These are phyloP conservation scores for Drosophila imparisetae DNA, from an alignment of 2,888 invertebrate species.

Conservation along the genomic window DNA sequence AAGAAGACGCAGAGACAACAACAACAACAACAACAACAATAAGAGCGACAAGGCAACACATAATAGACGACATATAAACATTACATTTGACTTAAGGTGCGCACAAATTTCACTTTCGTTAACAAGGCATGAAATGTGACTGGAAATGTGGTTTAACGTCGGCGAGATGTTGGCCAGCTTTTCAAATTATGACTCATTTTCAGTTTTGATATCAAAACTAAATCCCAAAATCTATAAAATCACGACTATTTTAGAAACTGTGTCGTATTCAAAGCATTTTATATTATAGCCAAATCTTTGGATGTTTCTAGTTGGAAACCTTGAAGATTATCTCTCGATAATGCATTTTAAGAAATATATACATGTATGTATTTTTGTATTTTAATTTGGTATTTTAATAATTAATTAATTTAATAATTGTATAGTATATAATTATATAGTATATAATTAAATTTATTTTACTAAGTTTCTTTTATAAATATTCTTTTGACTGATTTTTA, in stretches of 20 bases:
- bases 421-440: background rate
- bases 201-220: background rate
- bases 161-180: background rate
- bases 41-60: conserved; percentile 25
- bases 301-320: background rate
- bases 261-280: background rate
- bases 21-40: conserved; percentile 14
- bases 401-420: background rate
- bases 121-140: conserved; percentile 46
- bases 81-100: conserved; percentile 43
- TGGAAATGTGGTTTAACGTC: conserved; percentile 21
- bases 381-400: background rate
- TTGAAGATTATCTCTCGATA: background rate
- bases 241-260: fast-evolving
- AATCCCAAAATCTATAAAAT: background rate
- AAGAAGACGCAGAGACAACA: conserved; percentile 14
- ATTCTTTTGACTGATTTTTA: background rate
- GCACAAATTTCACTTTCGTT: conserved; percentile 62
- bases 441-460: background rate
- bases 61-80: conserved; percentile 44
- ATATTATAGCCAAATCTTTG: background rate
- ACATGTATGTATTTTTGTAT: background rate
- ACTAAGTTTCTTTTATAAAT: background rate
- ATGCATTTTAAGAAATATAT: background rate
- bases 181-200: background rate